These are phyloP conservation scores for Trachurus trachurus DNA, from an alignment of 2,797 vertebrate species.

Conservation along the genomic window DNA sequence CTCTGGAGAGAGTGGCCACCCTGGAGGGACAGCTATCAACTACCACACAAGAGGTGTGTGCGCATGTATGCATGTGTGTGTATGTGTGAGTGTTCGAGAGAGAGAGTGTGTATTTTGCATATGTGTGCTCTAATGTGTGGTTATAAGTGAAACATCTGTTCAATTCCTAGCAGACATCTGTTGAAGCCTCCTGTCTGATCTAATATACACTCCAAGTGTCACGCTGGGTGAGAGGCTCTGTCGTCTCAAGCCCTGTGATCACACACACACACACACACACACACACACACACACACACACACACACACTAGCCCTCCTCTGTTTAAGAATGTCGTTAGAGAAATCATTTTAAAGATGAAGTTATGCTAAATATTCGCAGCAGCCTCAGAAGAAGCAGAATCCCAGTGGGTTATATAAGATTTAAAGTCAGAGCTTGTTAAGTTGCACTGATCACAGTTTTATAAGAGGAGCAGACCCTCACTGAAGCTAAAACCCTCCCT, in stretches of 20 bases:
- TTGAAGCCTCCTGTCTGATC: conserved; percentile 52
- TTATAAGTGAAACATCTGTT: conserved; percentile 64
- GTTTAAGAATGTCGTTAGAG: conserved; percentile 34
- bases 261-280: conserved; percentile 13
- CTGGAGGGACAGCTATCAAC: conserved; percentile 93
- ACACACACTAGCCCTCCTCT: background rate
- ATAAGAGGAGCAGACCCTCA: conserved; percentile 11
- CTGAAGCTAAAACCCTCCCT: background rate
- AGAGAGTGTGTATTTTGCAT: background rate
- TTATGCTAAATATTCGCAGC: conserved; percentile 35
- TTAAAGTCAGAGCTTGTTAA: conserved; percentile 45
- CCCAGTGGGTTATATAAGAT: conserved; percentile 30
- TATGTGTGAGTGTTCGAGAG: background rate
- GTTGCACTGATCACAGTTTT: conserved; percentile 47
- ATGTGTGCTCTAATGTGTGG: conserved; percentile 5
- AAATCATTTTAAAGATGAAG: conserved; percentile 32
- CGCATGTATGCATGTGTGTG: background rate
- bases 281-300: conserved; percentile 4
- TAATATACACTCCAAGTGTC: conserved; percentile 41
- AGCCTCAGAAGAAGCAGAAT: conserved; percentile 13
- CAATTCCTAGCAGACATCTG: conserved; percentile 53
- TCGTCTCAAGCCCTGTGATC: conserved; percentile 31
- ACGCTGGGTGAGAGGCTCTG: conserved; percentile 23
- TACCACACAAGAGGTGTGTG: conserved; percentile 92
- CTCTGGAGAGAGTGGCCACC: conserved; percentile 92